Evolutionary conservation across 2,888 invertebrate genomes (phyloP), one percentile per base, ranked within the genome.

Genomic region (Drosophila tripunctata): DNA sequence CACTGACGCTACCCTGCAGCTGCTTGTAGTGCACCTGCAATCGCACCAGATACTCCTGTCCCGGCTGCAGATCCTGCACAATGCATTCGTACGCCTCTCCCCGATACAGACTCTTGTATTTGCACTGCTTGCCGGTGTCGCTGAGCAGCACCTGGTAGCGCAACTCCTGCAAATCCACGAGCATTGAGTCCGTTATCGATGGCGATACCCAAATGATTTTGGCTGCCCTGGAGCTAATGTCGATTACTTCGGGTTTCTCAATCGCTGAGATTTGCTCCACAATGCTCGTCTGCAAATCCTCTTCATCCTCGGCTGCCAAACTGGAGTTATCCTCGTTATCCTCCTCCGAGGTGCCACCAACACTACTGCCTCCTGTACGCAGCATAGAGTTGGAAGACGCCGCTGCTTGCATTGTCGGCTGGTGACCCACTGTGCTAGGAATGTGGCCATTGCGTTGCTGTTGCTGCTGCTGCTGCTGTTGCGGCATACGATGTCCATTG

Each of bases 31-130:
- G 90, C 78, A 96, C 96, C 91, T 95, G 95, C 73, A 96, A 92
- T 86, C 96, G 95, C 77, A 97, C 95, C 64, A 95, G 94, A 92
- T 97, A 97, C 89, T 96, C 96, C 89, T 96, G 95, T n/a, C 96
- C 96, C 10, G 97, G 97, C 90, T 95, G 94, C 85, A 97, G 92
- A 91, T 97, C 96, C 90, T 96, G 95, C 68, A 97, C 95, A 80
- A 95, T 94, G 92, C 96, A 95, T 40, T 95, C 95, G 58, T 95
- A 93, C 24, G 95, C 95, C 73, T 94, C 92, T 43, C 96, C 96
- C 78, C 94, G 95, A 90, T 96, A 96, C 74, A 97, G 95, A 67
- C 95, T 94, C 92, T 96, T 96, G 92, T 96, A 97, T 88, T 96
- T 95, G 89, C 95, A 96, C 78, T 96, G 96, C 88, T 96, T 94